Conservation (phyloP, 2,797 vertebrate genomes). For the Austrolebias charrua region DNA sequence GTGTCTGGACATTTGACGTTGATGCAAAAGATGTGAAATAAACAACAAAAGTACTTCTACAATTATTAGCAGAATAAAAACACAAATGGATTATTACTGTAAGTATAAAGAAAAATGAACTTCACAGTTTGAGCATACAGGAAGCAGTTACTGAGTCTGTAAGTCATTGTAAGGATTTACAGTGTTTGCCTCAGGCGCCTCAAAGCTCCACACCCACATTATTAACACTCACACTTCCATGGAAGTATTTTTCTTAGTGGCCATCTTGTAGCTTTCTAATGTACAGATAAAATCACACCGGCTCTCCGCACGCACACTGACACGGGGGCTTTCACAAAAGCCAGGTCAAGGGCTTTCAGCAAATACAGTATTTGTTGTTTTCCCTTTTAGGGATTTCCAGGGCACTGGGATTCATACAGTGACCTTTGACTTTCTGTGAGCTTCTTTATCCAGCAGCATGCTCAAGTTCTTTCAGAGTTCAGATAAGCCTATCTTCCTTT, state of each 20-base stretch:
- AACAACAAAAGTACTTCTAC: too few relatives aligned
- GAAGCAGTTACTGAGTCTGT: too few relatives aligned
- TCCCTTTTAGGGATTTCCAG: conserved; percentile 1
- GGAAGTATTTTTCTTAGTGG: conserved; percentile 8
- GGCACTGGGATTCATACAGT: background rate
- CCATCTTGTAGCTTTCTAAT: conserved; percentile 1
- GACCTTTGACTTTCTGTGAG: conserved; percentile 18
- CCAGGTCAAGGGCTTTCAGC: background rate
- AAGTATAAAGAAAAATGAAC: too few relatives aligned
- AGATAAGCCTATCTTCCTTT: conserved; percentile 22
- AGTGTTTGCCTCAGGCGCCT: conserved; percentile 41
- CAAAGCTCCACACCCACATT: conserved; percentile 44
- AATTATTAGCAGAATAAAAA: too few relatives aligned
- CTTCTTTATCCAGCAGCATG: conserved; percentile 17
- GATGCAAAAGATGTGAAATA: too few relatives aligned
- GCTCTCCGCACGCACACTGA: background rate
- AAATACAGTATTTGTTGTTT: conserved; percentile 12
- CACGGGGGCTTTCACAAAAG: background rate
- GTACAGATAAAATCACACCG: background rate
- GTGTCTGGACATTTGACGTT: too few relatives aligned
- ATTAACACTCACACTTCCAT: conserved; percentile 27
- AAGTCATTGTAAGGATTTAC: conserved; percentile 47
- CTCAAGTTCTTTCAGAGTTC: conserved; percentile 1
- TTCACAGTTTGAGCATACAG: too few relatives aligned
- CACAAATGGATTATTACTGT: too few relatives aligned